Percentiles rank a stretch among this genome's conserved stretches.
These are phyloP conservation scores for Uloborus plumipes DNA, from an alignment of 2,888 invertebrate genomes.

Conservation along the genomic window DNA sequence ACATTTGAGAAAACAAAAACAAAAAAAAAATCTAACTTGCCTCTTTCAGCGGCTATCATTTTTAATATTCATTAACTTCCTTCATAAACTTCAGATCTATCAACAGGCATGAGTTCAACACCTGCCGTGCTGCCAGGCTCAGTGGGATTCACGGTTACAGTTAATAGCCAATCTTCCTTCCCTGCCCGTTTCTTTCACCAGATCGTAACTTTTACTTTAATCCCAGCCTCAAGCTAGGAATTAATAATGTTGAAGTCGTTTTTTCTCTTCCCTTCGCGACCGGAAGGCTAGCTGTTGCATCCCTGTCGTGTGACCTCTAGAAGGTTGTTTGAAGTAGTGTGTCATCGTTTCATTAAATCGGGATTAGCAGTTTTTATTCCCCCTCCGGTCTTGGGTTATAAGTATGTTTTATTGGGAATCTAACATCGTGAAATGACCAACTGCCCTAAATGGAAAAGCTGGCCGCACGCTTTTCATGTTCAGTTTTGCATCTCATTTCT, in stretches of 20 bases:
- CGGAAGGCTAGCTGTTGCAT: not conserved
- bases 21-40: too few species aligned
- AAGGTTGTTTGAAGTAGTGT: not conserved
- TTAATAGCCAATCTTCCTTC: too few species aligned
- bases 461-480: conserved; percentile 5
- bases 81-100: too few species aligned
- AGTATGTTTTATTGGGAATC: conserved; percentile 8
- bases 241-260: conserved; percentile 4
- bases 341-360: conserved; percentile 39
- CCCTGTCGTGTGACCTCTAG: conserved; percentile 3
- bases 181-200: not conserved
- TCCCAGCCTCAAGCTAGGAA: not conserved
- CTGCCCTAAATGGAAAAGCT: conserved; percentile 26
- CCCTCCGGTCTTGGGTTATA: not conserved
- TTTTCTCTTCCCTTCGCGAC: conserved; percentile 2
- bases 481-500: not conserved
- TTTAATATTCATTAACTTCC: too few species aligned
- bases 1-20: too few species aligned
- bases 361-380: conserved; percentile 21
- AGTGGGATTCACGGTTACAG: too few species aligned
- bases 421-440: conserved; percentile 30
- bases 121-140: too few species aligned
- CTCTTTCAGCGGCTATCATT: too few species aligned
- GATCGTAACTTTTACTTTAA: conserved; percentile 22
- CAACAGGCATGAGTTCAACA: too few species aligned